Evolutionary conservation across 1,140 invertebrate species (phyloP), one percentile per base, ranked within the genome.

Genomic region (Octopus bimaculoides): DNA sequence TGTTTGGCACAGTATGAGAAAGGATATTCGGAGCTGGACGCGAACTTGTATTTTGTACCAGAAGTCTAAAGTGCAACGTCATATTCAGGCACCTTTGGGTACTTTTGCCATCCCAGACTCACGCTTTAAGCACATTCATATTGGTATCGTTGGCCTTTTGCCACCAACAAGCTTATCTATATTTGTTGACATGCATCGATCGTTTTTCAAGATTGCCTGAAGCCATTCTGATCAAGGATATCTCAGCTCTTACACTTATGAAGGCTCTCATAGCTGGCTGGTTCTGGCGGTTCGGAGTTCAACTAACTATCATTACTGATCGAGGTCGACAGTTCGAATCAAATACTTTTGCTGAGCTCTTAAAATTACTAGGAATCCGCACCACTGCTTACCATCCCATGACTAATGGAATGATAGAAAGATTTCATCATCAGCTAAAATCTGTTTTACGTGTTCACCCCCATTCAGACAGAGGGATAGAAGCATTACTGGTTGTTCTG

Each of bases 71-170:
- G 78, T 81, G 53, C 26, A 77, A 66, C 56, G 77, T 20, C 80
- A 81, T 69, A 81, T 77, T 66, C 5, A 9, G 26, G 55, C 77
- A 71, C 61, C 80, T 41, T 66, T 74, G 4, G 77, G n/a, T 5
- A 76, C 78, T 20, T 76, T 56, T 71, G 77, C 26, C 17, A 71
- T 52, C 7, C 77, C 80, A 79, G 66, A 73, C 14, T n/a, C 61
- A 66, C n/a, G 73, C 17, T 81, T 92, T 78, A 71, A 83, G 4
- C 88, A 91, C 78, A 82, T 92, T 0, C 89, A 92, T 82, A 81
- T 92, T 0, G 92, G 92, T 83, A 85, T 92, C 0, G 85, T 92
- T 9, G 89, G 90, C 0, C 91, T 89, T 0, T 76, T 92, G 4
- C 89, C 90, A 52, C 77, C 78, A 5, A 84, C 53, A 87, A 9